A percentile compares a stretch with the other conserved stretches of the same genome.
These are phyloP conservation scores for Micronycteris hirsuta DNA, from an alignment of 2,113 vertebrate species.

Conservation along the genomic window DNA sequence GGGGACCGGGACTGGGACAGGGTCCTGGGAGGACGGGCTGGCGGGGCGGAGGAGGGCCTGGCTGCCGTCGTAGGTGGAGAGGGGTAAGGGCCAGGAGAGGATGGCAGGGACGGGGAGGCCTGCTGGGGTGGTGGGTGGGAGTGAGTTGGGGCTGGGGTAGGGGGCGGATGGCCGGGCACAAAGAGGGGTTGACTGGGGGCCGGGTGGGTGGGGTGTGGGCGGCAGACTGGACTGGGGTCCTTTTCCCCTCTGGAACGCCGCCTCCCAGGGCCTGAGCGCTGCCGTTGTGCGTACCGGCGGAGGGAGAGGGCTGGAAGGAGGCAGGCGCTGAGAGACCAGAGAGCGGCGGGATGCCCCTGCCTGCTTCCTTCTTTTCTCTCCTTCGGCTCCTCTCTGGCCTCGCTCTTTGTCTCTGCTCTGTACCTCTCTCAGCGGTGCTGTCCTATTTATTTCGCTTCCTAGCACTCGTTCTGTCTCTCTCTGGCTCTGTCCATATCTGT, in stretches of 20 bases:
- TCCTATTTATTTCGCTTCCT: background rate
- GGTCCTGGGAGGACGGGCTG: too few species aligned
- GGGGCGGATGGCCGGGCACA: background rate
- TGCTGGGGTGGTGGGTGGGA: too few species aligned
- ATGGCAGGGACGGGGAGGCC: background rate
- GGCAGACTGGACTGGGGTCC: background rate
- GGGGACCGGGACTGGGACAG: rapidly evolving
- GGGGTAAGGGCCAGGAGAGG: background rate
- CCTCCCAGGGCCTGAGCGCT: background rate
- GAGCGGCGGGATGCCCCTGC: background rate
- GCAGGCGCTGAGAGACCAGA: background rate
- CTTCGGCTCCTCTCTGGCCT: background rate
- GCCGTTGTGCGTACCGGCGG: conserved; percentile 60
- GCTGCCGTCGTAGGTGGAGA: background rate
- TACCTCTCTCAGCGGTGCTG: background rate
- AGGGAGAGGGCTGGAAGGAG: background rate
- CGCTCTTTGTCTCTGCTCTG: too few species aligned
- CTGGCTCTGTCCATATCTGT: background rate
- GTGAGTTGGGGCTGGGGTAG: background rate
- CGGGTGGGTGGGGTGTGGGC: background rate
- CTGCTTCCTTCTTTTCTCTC: background rate
- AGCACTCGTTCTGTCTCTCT: background rate
- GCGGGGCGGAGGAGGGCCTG: background rate
- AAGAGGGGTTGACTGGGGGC: background rate
- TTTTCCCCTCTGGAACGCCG: background rate